Base-by-base conservation (phyloP, 1,140 invertebrate genomes). In the Hypsibius dujardini region DNA sequence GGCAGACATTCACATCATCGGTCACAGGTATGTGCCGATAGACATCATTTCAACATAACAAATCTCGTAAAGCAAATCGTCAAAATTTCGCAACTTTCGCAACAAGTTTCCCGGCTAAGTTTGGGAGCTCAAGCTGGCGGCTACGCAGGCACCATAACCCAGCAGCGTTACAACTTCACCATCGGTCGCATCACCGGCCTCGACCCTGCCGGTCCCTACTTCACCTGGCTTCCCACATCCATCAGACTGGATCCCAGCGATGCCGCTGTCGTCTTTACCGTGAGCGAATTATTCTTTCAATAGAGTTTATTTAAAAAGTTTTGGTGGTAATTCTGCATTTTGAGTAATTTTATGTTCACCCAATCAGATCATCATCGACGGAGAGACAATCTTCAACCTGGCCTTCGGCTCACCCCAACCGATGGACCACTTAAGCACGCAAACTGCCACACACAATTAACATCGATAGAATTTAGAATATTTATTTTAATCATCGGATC, bases 131-230 rank as follows among this genome's bases (percentile, higher is more conserved):
- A 56, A 1, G 47, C 3, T n/a, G 70, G 42, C 50, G 1, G 40
- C 46, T 60, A 42, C 67, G 70, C 45, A 40, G 28, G 67, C 7
- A 47, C 56, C 28, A 15, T 2, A 15, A 60, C 46, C 3, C 28
- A 50, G n/a, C 50, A 59, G 46, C 47, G n/a, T 45, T 50, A 62
- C 47, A 59, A 1, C 28, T 28, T 40, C 15, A n/a, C 56, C 28
- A 3, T 50, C 15, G 60, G n/a, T 2, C 46, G 1, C 2, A 46
- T 85, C 74, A 80, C 82, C 78, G 91, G 89, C 1, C 76, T 95
- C 74, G 92, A 96, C 80, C 92, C 92, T 0, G 92, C 92, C 0
- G 90, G 90, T 72, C 92, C 92, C 0, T 87, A 92, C 77, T 95
- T 95, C 79, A 87, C 88, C 74, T 86, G 88, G 73, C 87, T 89